Base-by-base conservation (phyloP, 2,797 vertebrate species). In the Enteromius treurensis region DNA sequence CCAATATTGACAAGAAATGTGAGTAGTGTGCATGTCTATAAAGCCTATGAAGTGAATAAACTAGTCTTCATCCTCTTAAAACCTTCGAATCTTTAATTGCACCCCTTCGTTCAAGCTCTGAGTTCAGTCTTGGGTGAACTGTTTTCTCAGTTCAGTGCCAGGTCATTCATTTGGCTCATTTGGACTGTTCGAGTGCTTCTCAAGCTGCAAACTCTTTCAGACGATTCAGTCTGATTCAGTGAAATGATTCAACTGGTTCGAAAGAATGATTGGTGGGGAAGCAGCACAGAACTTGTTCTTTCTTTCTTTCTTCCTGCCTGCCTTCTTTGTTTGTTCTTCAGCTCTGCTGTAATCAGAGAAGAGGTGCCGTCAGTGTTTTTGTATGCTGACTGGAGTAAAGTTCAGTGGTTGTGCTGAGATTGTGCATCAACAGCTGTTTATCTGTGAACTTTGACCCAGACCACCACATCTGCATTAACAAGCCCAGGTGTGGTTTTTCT, bases 391-490 rank as follows among this genome's bases (percentile, higher is more conserved):
- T 69, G 64, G 83, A 68, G 69, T 80, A 85, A 85, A 80, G 83
- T 77, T 85, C 78, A 85, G 51, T 32, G 8, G 4, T 71, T 81
- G 34, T 71, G 79, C 74, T 88, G 85, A 83, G 58, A 82, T n/a
- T 5, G 60, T 74, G 19, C 49, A 34, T 40, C 79, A 40, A 62
- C 51, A 60, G 68, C 65, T 78, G 80, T 85, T 76, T 73, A 74
- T 82, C 47, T 74, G 67, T 82, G 53, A 69, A 14, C 75, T 69
- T 82, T 70, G 55, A 62, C 55, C 53, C 26, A 34, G 51, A 42
- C 21, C 62, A 58, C 49, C 49, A 26, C 65, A 19, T 26, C 40
- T 37, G 37, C 21, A 23, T 29, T 2, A 65, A 26, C 19, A 49
- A 23, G 55, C 60, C 13, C 77, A 77, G 75, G 55, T 79, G 77